Percentiles rank a stretch among this genome's conserved stretches.
phyloP scores from a whole-genome alignment of 2,113 vertebrate species.

The Chaetodon trifascialis region DNA sequence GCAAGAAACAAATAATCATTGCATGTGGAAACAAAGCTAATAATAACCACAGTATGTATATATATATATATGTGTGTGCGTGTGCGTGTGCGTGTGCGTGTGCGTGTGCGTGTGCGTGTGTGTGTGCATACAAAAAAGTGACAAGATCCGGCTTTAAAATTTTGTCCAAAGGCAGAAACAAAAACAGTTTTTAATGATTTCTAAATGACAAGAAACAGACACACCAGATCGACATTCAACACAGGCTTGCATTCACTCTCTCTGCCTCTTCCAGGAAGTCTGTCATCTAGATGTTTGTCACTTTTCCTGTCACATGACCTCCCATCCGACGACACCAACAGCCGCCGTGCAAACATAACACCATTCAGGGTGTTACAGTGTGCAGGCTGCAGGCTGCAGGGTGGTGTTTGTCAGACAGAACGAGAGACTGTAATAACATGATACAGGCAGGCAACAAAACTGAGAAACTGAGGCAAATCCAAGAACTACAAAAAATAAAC shows the following conservation, averaged over 20 bases:
- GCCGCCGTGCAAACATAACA: slow-evolving; percentile 22
- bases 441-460: too few species aligned
- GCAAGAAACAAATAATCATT: neutral
- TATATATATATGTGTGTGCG: too few species aligned
- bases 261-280: slow-evolving; percentile 51
- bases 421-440: too few species aligned
- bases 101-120: too few species aligned
- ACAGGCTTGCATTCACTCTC: neutral
- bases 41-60: neutral
- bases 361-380: neutral
- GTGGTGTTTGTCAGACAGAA: neutral
- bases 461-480: too few species aligned
- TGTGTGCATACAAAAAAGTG: neutral
- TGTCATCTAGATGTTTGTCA: slow-evolving; percentile 32
- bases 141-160: neutral
- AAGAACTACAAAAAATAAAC: too few species aligned
- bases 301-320: slow-evolving; percentile 61
- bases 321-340: neutral
- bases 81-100: too few species aligned
- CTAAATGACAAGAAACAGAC: neutral
- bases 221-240: neutral
- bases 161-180: neutral
- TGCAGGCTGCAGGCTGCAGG: neutral
- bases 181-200: neutral
- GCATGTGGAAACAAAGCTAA: neutral